These are phyloP conservation scores for Oncorhynchus clarkii DNA, from an alignment of 2,113 vertebrate genomes.

Conservation along the genomic window DNA sequence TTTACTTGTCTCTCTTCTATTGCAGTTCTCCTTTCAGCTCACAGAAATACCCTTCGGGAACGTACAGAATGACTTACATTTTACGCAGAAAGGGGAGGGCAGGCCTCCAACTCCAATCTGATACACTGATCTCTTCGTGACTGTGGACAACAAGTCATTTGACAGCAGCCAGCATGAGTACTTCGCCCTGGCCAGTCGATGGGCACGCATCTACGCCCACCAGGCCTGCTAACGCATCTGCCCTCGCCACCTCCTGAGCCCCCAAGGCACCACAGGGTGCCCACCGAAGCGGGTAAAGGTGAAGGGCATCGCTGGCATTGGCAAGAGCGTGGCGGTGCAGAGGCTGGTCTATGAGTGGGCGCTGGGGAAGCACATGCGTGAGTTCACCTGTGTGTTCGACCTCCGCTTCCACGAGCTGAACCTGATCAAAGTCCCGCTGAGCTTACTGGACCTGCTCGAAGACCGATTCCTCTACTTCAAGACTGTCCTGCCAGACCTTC, in stretches of 20 bases:
- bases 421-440: conserved; percentile 44
- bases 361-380: conserved; percentile 62
- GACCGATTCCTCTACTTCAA: conserved; percentile 53
- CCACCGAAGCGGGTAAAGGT: conserved; percentile 66
- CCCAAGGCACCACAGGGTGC: conserved; percentile 21
- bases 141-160: conserved; percentile 52
- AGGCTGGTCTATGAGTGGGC: conserved; percentile 76
- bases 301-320: conserved; percentile 73
- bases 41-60: conserved; percentile 59
- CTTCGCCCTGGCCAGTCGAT: conserved; percentile 59
- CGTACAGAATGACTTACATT: conserved; percentile 55
- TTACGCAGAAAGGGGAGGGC: conserved; percentile 49
- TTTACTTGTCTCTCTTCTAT: neutral
- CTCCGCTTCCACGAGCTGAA: conserved; percentile 68
- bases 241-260: conserved; percentile 41
- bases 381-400: conserved; percentile 58
- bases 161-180: conserved; percentile 64
- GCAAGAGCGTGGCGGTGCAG: conserved; percentile 73
- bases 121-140: conserved; percentile 70
- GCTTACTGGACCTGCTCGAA: conserved; percentile 55
- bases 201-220: conserved; percentile 64
- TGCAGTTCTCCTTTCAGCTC: conserved; percentile 56
- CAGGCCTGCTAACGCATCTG: conserved; percentile 60
- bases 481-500: conserved; percentile 40
- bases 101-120: conserved; percentile 53